A percentile compares a stretch with the other conserved stretches of the same genome.
phyloP scores from a whole-genome alignment of 2,888 invertebrate genomes.

The Hydrotaea cyrtoneurina region DNA sequence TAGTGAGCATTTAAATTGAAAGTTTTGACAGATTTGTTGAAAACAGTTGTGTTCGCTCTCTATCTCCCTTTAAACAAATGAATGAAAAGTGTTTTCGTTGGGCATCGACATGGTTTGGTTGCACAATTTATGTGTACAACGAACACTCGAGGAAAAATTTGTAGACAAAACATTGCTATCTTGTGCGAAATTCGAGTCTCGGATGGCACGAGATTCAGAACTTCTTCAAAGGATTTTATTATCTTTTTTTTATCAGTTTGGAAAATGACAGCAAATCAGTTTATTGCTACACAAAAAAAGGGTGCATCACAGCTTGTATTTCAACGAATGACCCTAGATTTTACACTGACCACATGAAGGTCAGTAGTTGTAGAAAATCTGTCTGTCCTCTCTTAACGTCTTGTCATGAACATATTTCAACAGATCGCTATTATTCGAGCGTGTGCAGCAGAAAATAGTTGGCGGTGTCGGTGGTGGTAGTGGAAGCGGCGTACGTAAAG shows the following conservation, averaged over 20 bases:
- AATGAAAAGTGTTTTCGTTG: slow-evolving; percentile 1
- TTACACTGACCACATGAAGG: background rate
- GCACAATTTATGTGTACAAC: background rate
- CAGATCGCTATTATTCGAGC: background rate
- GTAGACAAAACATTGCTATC: too few species aligned
- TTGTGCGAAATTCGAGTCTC: too few species aligned
- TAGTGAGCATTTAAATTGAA: background rate
- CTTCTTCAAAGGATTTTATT: too few species aligned
- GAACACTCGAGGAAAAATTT: slow-evolving; percentile 25
- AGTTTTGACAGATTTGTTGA: slow-evolving; percentile 33
- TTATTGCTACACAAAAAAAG: too few species aligned
- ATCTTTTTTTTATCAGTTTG: too few species aligned
- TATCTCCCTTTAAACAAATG: slow-evolving; percentile 12
- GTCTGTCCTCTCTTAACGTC: background rate
- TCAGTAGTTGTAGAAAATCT: background rate
- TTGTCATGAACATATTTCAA: background rate
- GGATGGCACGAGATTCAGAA: too few species aligned
- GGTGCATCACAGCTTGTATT: too few species aligned
- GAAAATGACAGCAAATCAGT: too few species aligned
- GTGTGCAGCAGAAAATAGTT: background rate
- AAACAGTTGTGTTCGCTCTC: slow-evolving; percentile 6
- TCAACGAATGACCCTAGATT: background rate
- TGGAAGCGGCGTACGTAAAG: background rate
- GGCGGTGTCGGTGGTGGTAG: background rate
- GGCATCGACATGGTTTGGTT: slow-evolving; percentile 3